Evolutionary conservation across 1,140 invertebrate species (phyloP), one percentile per base, ranked within the genome.

Genomic region (Pemphigus obesinymphae): DNA sequence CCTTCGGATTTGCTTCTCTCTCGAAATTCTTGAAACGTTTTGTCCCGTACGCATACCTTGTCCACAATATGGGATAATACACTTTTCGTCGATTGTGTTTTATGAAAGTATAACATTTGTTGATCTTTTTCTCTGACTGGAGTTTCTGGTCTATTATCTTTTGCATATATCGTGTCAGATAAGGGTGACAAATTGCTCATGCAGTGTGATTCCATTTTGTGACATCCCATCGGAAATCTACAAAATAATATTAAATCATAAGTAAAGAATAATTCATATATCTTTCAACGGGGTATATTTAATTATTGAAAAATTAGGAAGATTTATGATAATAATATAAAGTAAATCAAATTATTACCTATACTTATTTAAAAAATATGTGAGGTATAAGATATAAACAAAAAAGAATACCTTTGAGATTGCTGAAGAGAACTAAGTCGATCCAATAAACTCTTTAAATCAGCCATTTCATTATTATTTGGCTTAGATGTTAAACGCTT

Each of bases 391-490:
- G n/a, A n/a, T n/a, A n/a, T n/a, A n/a, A 45, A 45, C 8, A 7
- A 45, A 2, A 11, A 45, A 45, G 13, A 45, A 11, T 45, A 80
- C 76, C 55, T 80, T 68, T 83, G 75, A 23, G 81, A 75, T 45
- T 83, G 82, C 82, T 89, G 88, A 43, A 90, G 84, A 68, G 88
- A 85, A 82, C 89, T 86, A 83, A 91, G 87, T 85, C 91, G 89
- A 85, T 91, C 89, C 31, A 91, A 85, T 31, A 91, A 85, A 23
- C 85, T 86, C 82, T 90, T 89, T 34, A 91, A 83, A 85, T 90
- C 85, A 20, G 85, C 84, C 73, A 85, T 83, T 75, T 85, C 85
- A 17, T 85, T 84, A 53, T 83, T 73, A 70, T 83, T 84, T 34
- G 82, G 83, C 23, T 85, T 84, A 29, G 78, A 70, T 26, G 85